Evolutionary conservation across 2,888 invertebrate genomes (phyloP).

Genomic region (Drosophila pegasa): DNA sequence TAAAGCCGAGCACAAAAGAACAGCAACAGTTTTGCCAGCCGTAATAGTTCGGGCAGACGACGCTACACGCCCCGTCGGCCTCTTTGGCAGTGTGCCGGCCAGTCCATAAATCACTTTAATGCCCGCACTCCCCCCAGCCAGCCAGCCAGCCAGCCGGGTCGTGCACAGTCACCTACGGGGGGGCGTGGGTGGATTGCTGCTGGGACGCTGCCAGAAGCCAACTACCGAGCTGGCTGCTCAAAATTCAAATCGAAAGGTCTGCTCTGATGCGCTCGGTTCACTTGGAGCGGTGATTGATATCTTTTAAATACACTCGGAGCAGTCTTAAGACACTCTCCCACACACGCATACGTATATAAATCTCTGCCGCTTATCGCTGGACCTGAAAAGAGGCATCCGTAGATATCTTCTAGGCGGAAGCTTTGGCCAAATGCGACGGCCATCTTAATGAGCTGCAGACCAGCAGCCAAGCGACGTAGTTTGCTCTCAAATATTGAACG

Average conservation of each 20-base stretch:
- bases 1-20: conserved; percentile 36
- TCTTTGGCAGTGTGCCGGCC: conserved; percentile 33
- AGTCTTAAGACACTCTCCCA: conserved; percentile 1
- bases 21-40: conserved; percentile 33
- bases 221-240: not conserved
- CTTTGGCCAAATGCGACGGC: not conserved
- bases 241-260: conserved; percentile 21
- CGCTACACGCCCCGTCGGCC: conserved; percentile 30
- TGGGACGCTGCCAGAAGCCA: conserved; percentile 23
- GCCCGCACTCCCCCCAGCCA: conserved; percentile 20
- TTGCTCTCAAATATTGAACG: conserved; percentile 7
- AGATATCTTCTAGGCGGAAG: not conserved
- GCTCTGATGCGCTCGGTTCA: conserved; percentile 28
- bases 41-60: conserved; percentile 21
- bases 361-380: not conserved
- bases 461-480: not conserved
- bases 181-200: conserved; percentile 7
- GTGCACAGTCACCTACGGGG: conserved; percentile 5
- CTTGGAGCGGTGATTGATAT: conserved; percentile 34
- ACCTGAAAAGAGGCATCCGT: not conserved
- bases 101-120: conserved; percentile 59
- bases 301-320: conserved; percentile 22
- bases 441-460: conserved; percentile 7
- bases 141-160: conserved; percentile 6
- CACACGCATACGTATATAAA: not conserved